Base-by-base conservation (phyloP, 2,797 vertebrate genomes). In the Eremophila alpestris region DNA sequence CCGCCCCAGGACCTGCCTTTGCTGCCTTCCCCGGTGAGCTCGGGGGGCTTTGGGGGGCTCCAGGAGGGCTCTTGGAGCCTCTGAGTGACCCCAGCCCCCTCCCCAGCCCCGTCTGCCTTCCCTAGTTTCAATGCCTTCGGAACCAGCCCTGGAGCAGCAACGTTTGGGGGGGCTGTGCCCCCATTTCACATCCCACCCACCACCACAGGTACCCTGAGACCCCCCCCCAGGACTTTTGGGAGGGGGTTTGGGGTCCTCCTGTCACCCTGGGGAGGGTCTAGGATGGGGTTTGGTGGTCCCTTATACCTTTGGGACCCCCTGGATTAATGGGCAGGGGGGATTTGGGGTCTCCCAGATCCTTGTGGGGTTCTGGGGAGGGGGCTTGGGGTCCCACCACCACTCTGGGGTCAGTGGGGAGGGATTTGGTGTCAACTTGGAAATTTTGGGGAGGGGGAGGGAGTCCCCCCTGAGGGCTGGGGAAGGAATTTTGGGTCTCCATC, bases 121-220 rank as follows among this genome's bases (percentile, higher is more conserved):
- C 92, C 97, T 80, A 93, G 54, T 62, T 97, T 97, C 2, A 91
- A 96, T 60, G 95, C 97, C 84, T 98, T 97, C 36, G 85, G 96
- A 27, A 70, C 79, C 34, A 73, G 83, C 62, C 80, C 94, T 1
- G 45, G 89, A 60, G 36, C 83, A 2, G 58, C 92, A 11, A 26
- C 68, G 0, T 96, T 97, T 9, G 97, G 95, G 52, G 94, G 79
- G 21, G 54, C 96, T 21, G 78, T 90, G 18, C 68, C 94, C 52
- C 87, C 87, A 0, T 97, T 98, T 88, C 96, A 95, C 85, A 40
- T 84, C 32, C 59, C 38, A 7, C 13, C 84, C 24, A 38, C 24
- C 21, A 16, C 60, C 29, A 30, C 68, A 87, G 85, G 85, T 87
- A 73, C 22, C 23, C 48, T 9, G 4, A 36, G 9, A 29, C 27